These are phyloP conservation scores for Drosophila obscura DNA, from an alignment of 1,140 invertebrate species.

Conservation along the genomic window DNA sequence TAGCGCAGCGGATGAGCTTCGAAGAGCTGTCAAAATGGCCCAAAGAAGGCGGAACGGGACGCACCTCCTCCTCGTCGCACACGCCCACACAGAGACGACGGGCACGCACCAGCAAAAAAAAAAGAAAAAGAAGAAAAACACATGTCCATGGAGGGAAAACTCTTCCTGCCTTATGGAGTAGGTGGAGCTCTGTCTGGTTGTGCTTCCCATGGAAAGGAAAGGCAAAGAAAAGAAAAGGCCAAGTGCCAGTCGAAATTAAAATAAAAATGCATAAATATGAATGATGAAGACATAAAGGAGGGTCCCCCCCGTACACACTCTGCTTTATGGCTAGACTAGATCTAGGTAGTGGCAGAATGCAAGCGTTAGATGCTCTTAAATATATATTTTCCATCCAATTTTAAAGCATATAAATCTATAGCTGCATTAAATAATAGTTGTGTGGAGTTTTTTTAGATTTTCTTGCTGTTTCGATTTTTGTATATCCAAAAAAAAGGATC, in stretches of 20 bases:
- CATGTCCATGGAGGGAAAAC: conserved; percentile 12
- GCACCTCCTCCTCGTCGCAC: conserved; percentile 32
- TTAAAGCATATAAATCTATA: too few relatives aligned
- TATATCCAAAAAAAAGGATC: too few relatives aligned
- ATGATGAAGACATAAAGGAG: conserved; percentile 72
- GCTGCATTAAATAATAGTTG: too few relatives aligned
- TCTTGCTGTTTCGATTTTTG: too few relatives aligned
- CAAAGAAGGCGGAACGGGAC: conserved; percentile 30
- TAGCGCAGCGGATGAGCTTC: conserved; percentile 35
- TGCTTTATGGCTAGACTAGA: too few relatives aligned
- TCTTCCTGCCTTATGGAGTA: conserved; percentile 19
- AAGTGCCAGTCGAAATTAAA: conserved; percentile 62
- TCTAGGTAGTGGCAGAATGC: too few relatives aligned
- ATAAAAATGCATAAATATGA: conserved; percentile 71
- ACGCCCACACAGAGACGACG: conserved; percentile 6
- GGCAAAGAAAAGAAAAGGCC: conserved; percentile 3
- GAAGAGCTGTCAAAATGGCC: conserved; percentile 66
- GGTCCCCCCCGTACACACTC: not conserved
- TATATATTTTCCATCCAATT: too few relatives aligned
- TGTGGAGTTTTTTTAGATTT: too few relatives aligned
- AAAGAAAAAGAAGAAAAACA: not conserved
- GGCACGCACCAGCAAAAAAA: conserved; percentile 2
- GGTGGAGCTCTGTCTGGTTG: conserved; percentile 40
- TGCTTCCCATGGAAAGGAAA: too few relatives aligned
- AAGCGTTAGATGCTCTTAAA: too few relatives aligned